These are phyloP conservation scores for Dallia pectoralis DNA, from an alignment of 2,797 vertebrate species.

Conservation along the genomic window DNA sequence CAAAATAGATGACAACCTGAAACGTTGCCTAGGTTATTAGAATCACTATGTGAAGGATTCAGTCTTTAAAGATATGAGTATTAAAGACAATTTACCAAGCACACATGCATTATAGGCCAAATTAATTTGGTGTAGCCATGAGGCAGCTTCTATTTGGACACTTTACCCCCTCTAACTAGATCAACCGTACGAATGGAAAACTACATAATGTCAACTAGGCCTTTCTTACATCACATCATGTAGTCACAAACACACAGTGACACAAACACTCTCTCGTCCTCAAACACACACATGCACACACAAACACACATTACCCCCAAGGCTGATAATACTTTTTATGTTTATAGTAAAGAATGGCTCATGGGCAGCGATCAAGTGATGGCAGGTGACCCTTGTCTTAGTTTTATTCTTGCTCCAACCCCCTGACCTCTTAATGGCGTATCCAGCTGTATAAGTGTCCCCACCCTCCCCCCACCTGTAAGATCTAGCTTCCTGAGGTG, in stretches of 20 bases:
- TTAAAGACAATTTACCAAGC: conserved; percentile 45
- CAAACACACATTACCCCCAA: not conserved
- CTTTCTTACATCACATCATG: conserved; percentile 17
- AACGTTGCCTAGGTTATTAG: not conserved
- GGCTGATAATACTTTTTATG: conserved; percentile 3
- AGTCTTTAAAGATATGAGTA: conserved; percentile 11
- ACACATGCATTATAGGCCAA: conserved; percentile 24
- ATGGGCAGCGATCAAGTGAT: conserved; percentile 22
- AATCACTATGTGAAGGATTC: conserved; percentile 10
- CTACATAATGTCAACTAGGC: conserved; percentile 3
- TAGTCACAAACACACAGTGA: conserved; percentile 24
- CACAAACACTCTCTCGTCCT: conserved; percentile 8
- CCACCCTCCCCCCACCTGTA: conserved; percentile 53
- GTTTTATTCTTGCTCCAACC: not conserved
- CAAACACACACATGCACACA: conserved; percentile 18
- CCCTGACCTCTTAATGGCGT: conserved; percentile 39
- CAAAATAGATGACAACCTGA: conserved; percentile 7
- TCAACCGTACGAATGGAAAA: conserved; percentile 29
- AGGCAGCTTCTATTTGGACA: conserved; percentile 37
- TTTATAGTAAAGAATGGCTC: conserved; percentile 22
- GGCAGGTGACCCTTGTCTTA: conserved; percentile 9
- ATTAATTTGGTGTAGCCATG: conserved; percentile 43
- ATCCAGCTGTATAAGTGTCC: conserved; percentile 59
- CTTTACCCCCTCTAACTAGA: not conserved
- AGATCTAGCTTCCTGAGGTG: conserved; percentile 68